Evolutionary conservation across 2,113 vertebrate genomes (phyloP), one percentile per base, ranked within the genome.

Genomic region (Phylloscopus whistleri): DNA sequence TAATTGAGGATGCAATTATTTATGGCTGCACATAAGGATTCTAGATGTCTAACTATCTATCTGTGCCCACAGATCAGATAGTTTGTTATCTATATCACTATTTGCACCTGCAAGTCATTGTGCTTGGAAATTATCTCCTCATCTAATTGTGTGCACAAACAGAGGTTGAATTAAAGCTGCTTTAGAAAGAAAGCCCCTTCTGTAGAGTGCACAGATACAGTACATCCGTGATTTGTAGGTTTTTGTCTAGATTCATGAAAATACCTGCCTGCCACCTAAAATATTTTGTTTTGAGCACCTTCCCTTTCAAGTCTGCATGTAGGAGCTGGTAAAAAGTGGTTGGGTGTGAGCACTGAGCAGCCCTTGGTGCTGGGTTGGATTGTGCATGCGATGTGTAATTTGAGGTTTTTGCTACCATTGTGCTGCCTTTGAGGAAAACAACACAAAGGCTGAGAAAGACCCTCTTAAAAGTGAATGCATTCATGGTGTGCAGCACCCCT

Each of bases 31-130:
- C 39, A 88, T 96, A 96, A 96, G 90, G 82, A 94, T 94, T 95
- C 77, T 97, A 95, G 91, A 91, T 95, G 91, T 97, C 94, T 97
- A 95, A 93, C 93, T 95, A 94, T 96, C 91, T 97, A 89, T 91
- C 96, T 93, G 93, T 82, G 94, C 80, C 93, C 77, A 90, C 95
- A 84, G 74, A 97, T 97, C 95, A 95, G 91, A 95, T 96, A 97
- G 94, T 97, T 96, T 94, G 95, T 92, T 97, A 95, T 97, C 96
- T 94, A 86, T 95, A 96, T 96, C 93, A 78, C 96, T 96, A 94
- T 94, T 96, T 94, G 94, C 96, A 94, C 94, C 95, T 97, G 90
- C 94, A 93, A 96, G 93, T 94, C 93, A 96, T 97, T 94, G 87
- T 94, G 93, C 80, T 93, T 44, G 95, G 93, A 96, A 97, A 93